phyloP scores from a whole-genome alignment of 2,113 vertebrate genomes.

The Crotalus horridus region DNA sequence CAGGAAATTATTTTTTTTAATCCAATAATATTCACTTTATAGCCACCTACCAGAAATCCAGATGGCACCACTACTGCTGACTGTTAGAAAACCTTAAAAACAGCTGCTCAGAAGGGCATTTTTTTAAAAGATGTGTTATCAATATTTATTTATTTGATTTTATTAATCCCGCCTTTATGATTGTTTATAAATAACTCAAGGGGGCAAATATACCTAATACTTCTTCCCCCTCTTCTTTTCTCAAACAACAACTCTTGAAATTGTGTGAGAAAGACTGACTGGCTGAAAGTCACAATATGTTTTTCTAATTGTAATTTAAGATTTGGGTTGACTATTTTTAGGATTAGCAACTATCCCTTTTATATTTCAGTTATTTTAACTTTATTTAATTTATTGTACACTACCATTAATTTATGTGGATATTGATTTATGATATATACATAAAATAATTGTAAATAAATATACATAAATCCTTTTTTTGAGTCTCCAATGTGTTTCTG shows the following conservation, averaged over 20 bases:
- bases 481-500: not conserved
- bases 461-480: not conserved
- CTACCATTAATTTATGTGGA: not conserved
- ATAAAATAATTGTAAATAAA: not conserved
- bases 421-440: not conserved
- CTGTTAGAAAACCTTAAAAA: not conserved
- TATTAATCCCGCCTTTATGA: not conserved
- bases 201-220: not conserved
- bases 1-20: not conserved
- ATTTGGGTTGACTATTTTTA: not conserved
- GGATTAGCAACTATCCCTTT: not conserved
- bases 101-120: not conserved
- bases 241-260: not conserved
- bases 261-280: not conserved
- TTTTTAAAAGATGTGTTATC: not conserved
- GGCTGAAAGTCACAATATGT: not conserved
- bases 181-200: not conserved
- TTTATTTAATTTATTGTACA: not conserved
- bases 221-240: not conserved
- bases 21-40: not conserved
- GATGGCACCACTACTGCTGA: not conserved
- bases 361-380: not conserved
- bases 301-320: not conserved
- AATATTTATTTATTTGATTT: not conserved
- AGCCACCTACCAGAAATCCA: not conserved